These are phyloP conservation scores for Kuschelorhynchus macadamiae DNA, from an alignment of 2,888 invertebrate species.

Conservation along the genomic window DNA sequence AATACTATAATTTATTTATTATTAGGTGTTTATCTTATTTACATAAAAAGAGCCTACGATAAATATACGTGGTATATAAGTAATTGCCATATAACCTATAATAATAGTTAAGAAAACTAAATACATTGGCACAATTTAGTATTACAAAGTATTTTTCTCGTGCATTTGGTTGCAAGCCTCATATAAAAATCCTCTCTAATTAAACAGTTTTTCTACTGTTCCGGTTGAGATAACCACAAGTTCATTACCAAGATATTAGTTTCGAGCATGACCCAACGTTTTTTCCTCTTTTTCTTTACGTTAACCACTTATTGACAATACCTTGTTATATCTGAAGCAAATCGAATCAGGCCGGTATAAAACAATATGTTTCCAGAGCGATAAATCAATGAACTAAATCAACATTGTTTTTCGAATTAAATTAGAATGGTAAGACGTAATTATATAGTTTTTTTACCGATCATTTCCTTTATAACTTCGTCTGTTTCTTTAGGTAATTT, in stretches of 20 bases:
- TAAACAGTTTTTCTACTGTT: slow-evolving; percentile 66
- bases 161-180: slow-evolving; percentile 33
- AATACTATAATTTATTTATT: too few species aligned
- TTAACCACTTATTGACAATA: slow-evolving; percentile 63
- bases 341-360: slow-evolving; percentile 64
- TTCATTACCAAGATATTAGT: slow-evolving; percentile 62
- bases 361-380: slow-evolving; percentile 65
- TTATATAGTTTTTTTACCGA: slow-evolving; percentile 42
- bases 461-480: slow-evolving; percentile 42
- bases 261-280: slow-evolving; percentile 57
- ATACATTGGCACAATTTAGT: too few species aligned
- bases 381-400: slow-evolving; percentile 66
- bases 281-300: slow-evolving; percentile 58
- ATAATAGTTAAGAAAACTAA: too few species aligned
- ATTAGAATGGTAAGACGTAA: slow-evolving; percentile 45
- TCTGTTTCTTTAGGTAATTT: slow-evolving; percentile 39
- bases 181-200: slow-evolving; percentile 63
- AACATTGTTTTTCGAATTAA: slow-evolving; percentile 53
- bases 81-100: too few species aligned
- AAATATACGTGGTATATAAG: too few species aligned
- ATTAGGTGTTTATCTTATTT: too few species aligned
- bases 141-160: too few species aligned
- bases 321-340: slow-evolving; percentile 63
- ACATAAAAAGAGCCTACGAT: too few species aligned
- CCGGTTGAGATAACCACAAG: slow-evolving; percentile 64